These are phyloP conservation scores for Popillia japonica DNA, from an alignment of 1,140 invertebrate genomes.

Conservation along the genomic window DNA sequence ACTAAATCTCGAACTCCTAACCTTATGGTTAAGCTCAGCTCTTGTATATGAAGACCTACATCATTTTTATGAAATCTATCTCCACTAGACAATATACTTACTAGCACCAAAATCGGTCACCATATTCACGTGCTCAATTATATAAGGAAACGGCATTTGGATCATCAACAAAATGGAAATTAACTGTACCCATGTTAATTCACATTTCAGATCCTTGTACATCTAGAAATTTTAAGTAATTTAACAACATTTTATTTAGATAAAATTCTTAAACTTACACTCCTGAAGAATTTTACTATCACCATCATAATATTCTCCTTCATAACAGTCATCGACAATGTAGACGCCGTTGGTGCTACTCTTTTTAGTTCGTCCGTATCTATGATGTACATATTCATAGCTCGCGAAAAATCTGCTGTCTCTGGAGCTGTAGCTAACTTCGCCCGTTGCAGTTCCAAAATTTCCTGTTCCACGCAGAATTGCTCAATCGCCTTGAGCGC, in stretches of 20 bases:
- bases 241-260: background rate
- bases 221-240: constrained; percentile 12
- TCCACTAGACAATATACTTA: background rate
- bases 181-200: background rate
- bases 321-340: background rate
- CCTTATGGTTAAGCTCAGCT: too few species aligned
- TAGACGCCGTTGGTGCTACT: background rate
- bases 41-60: too few species aligned
- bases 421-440: background rate
- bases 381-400: constrained; percentile 13
- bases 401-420: background rate
- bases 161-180: background rate
- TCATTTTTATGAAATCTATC: too few species aligned
- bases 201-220: background rate
- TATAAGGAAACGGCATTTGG: background rate
- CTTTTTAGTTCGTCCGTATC: background rate
- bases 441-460: background rate
- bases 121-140: background rate
- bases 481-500: background rate
- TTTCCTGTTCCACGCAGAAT: background rate
- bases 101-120: background rate
- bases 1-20: too few species aligned
- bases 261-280: background rate
- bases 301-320: background rate
- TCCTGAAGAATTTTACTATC: background rate